Evolutionary conservation across 2,888 invertebrate genomes (phyloP).

Genomic region (Drosophila demipolita): DNA sequence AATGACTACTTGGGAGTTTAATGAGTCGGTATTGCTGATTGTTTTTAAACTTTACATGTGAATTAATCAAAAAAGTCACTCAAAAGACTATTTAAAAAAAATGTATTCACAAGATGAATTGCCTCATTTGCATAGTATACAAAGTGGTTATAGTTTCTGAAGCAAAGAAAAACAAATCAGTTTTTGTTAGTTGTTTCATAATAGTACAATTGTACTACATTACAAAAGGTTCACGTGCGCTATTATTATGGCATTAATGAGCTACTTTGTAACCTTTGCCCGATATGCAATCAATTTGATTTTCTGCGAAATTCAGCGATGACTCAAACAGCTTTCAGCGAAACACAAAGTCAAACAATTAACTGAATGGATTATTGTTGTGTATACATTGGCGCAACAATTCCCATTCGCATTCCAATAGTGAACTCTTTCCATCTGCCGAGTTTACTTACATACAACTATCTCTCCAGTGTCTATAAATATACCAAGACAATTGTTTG

Average conservation of each 20-base stretch:
- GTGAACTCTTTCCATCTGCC: conserved; percentile 21
- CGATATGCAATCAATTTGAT: conserved; percentile 3
- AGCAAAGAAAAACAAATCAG: neutral
- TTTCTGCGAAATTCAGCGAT: conserved; percentile 32
- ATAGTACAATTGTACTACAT: conserved; percentile 47
- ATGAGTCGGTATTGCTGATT: conserved; percentile 32
- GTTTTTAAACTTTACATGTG: conserved; percentile 43
- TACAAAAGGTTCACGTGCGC: conserved; percentile 39
- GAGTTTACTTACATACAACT: conserved; percentile 45
- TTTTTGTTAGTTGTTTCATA: conserved; percentile 46
- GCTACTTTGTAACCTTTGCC: conserved; percentile 17
- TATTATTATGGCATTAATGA: conserved; percentile 12
- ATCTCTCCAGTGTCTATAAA: conserved; percentile 42
- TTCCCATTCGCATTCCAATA: conserved; percentile 11
- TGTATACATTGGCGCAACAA: conserved; percentile 40
- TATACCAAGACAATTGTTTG: conserved; percentile 33
- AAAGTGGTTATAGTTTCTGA: conserved; percentile 3
- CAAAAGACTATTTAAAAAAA: neutral
- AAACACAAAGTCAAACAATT: conserved; percentile 28
- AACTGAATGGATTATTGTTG: conserved; percentile 19
- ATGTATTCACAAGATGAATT: neutral
- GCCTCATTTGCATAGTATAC: neutral
- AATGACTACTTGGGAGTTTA: neutral
- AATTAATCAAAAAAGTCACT: neutral
- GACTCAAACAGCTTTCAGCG: conserved; percentile 43